Evolutionary conservation across 2,888 invertebrate species (phyloP).

Genomic region (Sesamia inferens): DNA sequence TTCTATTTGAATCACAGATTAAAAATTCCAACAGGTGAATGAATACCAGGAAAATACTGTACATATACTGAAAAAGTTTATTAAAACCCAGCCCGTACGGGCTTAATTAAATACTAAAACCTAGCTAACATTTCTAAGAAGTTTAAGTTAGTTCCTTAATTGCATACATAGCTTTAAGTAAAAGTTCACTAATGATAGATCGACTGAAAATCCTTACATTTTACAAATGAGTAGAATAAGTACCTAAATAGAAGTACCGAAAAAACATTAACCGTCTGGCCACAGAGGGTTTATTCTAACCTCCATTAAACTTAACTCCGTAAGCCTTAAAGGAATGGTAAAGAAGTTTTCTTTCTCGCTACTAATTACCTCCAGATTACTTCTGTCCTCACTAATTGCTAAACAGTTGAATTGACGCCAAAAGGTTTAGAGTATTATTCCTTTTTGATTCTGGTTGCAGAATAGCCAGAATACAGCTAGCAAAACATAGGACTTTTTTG

Average conservation of each 20-base stretch:
- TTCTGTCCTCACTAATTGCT: constrained; percentile 1
- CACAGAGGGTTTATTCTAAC: not conserved
- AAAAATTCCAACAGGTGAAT: not conserved
- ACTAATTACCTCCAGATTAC: constrained; percentile 10
- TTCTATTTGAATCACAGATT: not conserved
- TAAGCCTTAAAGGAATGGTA: not conserved
- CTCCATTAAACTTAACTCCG: not conserved
- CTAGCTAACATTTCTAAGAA: not conserved
- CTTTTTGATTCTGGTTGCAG: not conserved
- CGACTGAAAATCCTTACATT: not conserved
- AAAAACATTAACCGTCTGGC: not conserved
- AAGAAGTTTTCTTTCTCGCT: constrained; percentile 1
- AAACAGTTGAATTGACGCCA: constrained; percentile 8
- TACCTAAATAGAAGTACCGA: not conserved
- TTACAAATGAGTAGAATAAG: not conserved
- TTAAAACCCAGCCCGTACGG: not conserved
- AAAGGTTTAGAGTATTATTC: not conserved
- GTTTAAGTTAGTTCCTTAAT: not conserved
- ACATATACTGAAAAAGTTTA: not conserved
- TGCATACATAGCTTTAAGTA: not conserved
- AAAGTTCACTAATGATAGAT: not conserved
- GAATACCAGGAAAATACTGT: not conserved
- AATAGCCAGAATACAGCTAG: no score
- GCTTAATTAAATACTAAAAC: not conserved
- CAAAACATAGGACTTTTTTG: not conserved